Conservation (phyloP, 2,113 vertebrate species). For the Hippocampus guttulatus region DNA sequence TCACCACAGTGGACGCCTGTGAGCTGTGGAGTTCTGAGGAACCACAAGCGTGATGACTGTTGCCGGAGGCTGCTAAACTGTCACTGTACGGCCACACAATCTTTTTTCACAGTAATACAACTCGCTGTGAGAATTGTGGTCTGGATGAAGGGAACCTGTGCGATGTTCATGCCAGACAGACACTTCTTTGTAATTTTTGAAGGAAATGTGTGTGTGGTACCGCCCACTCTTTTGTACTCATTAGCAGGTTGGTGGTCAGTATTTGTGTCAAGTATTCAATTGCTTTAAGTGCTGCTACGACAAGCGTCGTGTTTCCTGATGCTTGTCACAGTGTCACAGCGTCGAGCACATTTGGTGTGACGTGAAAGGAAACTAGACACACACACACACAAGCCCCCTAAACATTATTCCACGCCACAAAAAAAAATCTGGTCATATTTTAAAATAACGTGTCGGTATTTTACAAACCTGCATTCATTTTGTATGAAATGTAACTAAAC, state of each 20-base stretch:
- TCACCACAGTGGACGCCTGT: conserved; percentile 42
- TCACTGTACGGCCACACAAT: conserved; percentile 58
- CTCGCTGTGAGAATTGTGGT: conserved; percentile 65
- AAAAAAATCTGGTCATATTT: too few species aligned
- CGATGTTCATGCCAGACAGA: conserved; percentile 17
- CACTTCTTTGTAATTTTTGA: conserved; percentile 63
- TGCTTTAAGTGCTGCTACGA: not conserved
- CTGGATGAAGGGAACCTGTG: conserved; percentile 55
- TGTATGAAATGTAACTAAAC: too few species aligned
- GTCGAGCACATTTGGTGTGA: conserved; percentile 2
- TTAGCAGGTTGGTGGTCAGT: not conserved
- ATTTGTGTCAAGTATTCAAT: not conserved
- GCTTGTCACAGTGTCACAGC: not conserved
- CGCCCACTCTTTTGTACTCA: not conserved
- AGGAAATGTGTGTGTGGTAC: conserved; percentile 41
- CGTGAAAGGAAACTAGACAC: not conserved
- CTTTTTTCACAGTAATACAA: conserved; percentile 57
- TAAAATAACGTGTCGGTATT: too few species aligned
- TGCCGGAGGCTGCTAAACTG: conserved; percentile 52
- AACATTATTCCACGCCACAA: too few species aligned
- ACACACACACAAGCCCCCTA: too few species aligned
- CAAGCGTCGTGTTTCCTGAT: not conserved
- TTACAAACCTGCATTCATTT: too few species aligned
- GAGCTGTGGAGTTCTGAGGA: conserved; percentile 56
- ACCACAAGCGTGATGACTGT: conserved; percentile 61